Conservation (phyloP, 2,797 vertebrate species). For the Lutra lutra region DNA sequence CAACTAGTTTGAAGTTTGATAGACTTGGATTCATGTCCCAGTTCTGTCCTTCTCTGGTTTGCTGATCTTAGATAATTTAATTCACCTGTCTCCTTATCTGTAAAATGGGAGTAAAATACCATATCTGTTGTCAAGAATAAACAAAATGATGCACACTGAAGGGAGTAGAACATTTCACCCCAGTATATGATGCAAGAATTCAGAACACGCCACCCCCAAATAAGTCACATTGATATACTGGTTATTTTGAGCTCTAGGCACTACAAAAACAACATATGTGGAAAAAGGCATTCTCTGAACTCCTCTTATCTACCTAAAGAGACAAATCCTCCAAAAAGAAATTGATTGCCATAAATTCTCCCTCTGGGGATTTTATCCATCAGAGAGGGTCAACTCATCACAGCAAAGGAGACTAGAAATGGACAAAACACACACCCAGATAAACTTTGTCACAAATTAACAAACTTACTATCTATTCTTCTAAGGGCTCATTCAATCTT, state of each 20-base stretch:
- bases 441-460: neutral
- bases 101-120: neutral
- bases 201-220: neutral
- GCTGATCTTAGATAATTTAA: neutral
- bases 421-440: neutral
- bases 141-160: neutral
- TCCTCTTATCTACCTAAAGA: neutral
- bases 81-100: neutral
- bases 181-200: neutral
- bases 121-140: neutral
- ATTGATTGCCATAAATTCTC: neutral
- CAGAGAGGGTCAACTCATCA: neutral
- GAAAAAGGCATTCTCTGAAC: neutral
- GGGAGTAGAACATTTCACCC: neutral
- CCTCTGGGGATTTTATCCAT: neutral
- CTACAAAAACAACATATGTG: neutral
- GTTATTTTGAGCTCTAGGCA: neutral
- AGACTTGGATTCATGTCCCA: neutral
- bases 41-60: neutral
- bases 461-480: neutral
- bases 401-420: neutral
- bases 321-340: neutral
- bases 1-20: neutral
- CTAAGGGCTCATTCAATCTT: neutral
- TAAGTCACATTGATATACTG: neutral